phyloP scores from a whole-genome alignment of 2,113 vertebrate species.

The Burhinus oedicnemus region DNA sequence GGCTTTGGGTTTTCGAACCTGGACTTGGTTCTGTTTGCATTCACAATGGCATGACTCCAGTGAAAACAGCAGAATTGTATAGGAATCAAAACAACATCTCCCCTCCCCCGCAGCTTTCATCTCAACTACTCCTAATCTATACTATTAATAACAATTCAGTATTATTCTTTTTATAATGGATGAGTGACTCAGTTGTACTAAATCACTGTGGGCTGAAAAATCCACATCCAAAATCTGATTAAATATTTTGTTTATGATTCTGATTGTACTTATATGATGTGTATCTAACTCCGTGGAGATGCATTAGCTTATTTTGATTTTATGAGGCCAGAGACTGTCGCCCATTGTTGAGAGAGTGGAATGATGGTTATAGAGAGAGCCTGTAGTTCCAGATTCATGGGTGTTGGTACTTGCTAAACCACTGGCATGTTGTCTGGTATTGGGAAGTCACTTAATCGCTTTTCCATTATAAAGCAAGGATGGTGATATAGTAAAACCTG shows the following conservation, averaged over 20 bases:
- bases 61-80: neutral
- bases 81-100: neutral
- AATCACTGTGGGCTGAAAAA: conserved; percentile 32
- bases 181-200: conserved; percentile 7
- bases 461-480: neutral
- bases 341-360: neutral
- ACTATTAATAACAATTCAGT: neutral
- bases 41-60: neutral
- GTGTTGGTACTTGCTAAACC: neutral
- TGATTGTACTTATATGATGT: neutral
- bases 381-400: neutral
- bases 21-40: neutral
- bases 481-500: neutral
- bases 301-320: neutral
- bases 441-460: neutral
- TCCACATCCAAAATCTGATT: neutral
- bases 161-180: neutral
- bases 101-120: neutral
- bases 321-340: neutral
- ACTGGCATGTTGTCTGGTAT: neutral
- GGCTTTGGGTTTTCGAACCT: neutral
- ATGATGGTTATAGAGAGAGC: neutral
- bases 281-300: neutral
- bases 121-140: neutral
- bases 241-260: conserved; percentile 27